phyloP scores from a whole-genome alignment of 2,113 vertebrate species.

The Chloropsis hardwickii region DNA sequence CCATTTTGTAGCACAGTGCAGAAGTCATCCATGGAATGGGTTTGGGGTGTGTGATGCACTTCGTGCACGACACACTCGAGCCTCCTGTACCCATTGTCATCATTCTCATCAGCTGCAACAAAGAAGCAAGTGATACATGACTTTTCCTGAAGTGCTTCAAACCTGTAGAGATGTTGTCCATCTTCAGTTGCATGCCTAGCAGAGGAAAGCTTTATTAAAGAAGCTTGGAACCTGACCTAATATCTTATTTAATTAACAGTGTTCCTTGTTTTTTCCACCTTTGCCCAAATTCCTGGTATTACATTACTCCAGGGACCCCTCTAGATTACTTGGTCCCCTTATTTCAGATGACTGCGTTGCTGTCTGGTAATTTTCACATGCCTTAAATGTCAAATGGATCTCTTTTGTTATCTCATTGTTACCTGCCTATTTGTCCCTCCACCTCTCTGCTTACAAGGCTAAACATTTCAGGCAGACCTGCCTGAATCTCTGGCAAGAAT shows the following conservation, averaged over 20 bases:
- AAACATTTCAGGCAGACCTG: background rate
- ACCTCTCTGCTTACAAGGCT: background rate
- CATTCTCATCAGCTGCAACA: background rate
- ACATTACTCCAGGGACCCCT: background rate
- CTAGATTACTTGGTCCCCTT: background rate
- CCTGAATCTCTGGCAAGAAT: background rate
- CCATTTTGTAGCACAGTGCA: background rate
- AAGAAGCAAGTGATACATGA: background rate
- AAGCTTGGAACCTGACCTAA: background rate
- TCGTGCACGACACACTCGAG: background rate
- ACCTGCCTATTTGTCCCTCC: background rate
- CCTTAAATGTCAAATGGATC: background rate
- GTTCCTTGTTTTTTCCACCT: background rate
- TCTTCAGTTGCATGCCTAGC: background rate
- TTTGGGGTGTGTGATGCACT: background rate
- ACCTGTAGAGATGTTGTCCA: background rate
- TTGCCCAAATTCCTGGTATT: background rate
- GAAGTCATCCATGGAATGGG: background rate
- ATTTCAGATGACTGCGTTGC: background rate
- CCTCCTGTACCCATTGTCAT: rapidly evolving
- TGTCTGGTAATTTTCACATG: background rate
- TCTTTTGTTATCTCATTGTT: background rate
- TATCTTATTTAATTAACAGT: background rate
- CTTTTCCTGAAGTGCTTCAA: background rate
- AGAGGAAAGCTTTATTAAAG: background rate